Evolutionary conservation across 2,888 invertebrate genomes (phyloP).

Genomic region (Tenthredo notha): DNA sequence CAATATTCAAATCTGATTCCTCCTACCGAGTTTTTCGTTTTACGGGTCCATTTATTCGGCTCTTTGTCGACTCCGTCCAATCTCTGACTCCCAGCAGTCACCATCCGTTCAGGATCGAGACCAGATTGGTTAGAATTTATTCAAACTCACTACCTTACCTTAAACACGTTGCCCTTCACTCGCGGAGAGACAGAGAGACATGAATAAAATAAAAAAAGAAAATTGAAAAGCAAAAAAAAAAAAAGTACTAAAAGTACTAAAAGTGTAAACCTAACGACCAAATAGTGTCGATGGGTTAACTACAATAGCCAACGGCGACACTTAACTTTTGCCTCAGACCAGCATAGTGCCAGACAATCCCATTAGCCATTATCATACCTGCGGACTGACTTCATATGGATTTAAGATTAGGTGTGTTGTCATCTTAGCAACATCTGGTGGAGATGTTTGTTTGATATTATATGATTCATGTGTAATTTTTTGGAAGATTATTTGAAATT

Average conservation of each 20-base stretch:
- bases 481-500: neutral
- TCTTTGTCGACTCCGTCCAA: constrained; percentile 53
- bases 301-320: constrained; percentile 27
- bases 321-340: constrained; percentile 5
- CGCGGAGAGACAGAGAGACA: constrained; percentile 3
- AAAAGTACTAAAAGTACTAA: neutral
- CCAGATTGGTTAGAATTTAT: constrained; percentile 53
- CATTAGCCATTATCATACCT: constrained; percentile 32
- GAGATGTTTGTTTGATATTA: neutral
- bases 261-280: neutral
- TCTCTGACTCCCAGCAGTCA: constrained; percentile 50
- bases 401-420: neutral
- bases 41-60: constrained; percentile 55
- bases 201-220: neutral
- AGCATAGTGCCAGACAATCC: constrained; percentile 10
- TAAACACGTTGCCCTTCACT: constrained; percentile 28
- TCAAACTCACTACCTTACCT: constrained; percentile 43
- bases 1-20: constrained; percentile 77
- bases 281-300: constrained; percentile 40
- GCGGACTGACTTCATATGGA: neutral
- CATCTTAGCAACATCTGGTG: neutral
- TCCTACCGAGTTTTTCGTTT: constrained; percentile 54
- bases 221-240: neutral
- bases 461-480: neutral
- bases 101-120: constrained; percentile 49